A percentile compares a stretch with the other conserved stretches of the same genome.
Conservation (phyloP, 2,113 vertebrate species). For the Podiceps cristatus region DNA sequence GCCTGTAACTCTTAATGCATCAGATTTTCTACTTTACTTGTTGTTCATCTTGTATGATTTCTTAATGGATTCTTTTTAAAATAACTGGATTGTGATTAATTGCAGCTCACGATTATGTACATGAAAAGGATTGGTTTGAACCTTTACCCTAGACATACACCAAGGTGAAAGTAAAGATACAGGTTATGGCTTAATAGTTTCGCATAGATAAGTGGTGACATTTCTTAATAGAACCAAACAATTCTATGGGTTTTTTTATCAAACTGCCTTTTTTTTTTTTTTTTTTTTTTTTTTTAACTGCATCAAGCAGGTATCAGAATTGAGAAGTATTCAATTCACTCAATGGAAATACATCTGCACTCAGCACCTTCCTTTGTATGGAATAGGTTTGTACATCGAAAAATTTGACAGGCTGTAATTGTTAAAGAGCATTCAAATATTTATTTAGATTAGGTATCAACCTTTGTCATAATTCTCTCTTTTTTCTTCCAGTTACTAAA, state of each 20-base stretch:
- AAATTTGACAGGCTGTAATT: neutral
- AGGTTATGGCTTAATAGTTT: constrained; percentile 61
- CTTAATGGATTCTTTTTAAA: constrained; percentile 68
- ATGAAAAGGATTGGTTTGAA: constrained; percentile 68
- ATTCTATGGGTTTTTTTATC: constrained; percentile 9
- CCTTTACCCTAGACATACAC: constrained; percentile 52
- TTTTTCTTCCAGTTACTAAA: neutral
- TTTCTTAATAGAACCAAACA: constrained; percentile 60
- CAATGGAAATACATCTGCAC: neutral
- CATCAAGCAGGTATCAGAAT: constrained; percentile 20
- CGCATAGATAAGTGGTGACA: constrained; percentile 66
- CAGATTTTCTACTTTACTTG: constrained; percentile 37
- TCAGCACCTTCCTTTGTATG: neutral
- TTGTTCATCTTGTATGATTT: constrained; percentile 54
- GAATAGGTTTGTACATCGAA: neutral
- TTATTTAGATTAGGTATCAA: neutral
- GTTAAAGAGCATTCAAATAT: neutral
- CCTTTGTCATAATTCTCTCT: neutral
- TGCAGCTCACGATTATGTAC: constrained; percentile 45
- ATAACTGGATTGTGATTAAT: constrained; percentile 67
- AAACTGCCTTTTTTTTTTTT: neutral
- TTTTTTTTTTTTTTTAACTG: neutral
- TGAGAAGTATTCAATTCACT: neutral
- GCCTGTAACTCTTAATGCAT: constrained; percentile 60
- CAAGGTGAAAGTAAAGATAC: constrained; percentile 63